Conservation (phyloP, 2,113 vertebrate genomes). For the Mohoua ochrocephala region DNA sequence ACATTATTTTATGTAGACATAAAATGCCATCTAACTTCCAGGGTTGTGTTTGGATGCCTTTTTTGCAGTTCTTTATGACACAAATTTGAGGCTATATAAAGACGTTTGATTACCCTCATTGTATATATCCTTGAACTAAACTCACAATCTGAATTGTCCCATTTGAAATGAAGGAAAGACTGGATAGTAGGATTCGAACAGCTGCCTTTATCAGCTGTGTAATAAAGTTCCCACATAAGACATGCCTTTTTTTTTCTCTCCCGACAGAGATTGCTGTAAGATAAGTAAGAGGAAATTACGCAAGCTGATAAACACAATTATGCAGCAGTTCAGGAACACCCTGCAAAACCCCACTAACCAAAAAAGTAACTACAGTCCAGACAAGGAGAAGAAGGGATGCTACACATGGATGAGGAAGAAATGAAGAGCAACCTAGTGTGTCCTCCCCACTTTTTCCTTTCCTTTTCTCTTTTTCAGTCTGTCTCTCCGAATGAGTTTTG, state of each 20-base stretch:
- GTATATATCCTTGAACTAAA: slow-evolving; percentile 32
- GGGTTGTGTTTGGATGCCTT: not conserved
- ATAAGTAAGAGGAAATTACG: not conserved
- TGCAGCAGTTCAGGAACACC: not conserved
- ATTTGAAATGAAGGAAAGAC: not conserved
- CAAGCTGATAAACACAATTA: not conserved
- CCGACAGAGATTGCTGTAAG: not conserved
- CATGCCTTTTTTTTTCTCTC: rapidly evolving
- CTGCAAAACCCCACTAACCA: not conserved
- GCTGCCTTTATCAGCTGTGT: slow-evolving; percentile 21
- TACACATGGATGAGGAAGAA: not conserved
- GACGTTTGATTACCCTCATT: slow-evolving; percentile 16
- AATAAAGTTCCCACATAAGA: not conserved
- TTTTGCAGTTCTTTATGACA: slow-evolving; percentile 39
- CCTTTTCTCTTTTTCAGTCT: not conserved
- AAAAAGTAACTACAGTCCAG: not conserved
- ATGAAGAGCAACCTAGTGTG: not conserved
- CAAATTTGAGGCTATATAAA: slow-evolving; percentile 41
- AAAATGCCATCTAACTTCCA: slow-evolving; percentile 20
- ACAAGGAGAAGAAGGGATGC: not conserved
- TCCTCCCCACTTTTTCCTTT: rapidly evolving
- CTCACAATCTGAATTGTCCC: not conserved
- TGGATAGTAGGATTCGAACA: not conserved
- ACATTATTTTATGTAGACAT: not conserved
- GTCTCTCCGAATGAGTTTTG: not conserved